These are phyloP conservation scores for Acridotheres tristis DNA, from an alignment of 2,797 vertebrate genomes.

Conservation along the genomic window DNA sequence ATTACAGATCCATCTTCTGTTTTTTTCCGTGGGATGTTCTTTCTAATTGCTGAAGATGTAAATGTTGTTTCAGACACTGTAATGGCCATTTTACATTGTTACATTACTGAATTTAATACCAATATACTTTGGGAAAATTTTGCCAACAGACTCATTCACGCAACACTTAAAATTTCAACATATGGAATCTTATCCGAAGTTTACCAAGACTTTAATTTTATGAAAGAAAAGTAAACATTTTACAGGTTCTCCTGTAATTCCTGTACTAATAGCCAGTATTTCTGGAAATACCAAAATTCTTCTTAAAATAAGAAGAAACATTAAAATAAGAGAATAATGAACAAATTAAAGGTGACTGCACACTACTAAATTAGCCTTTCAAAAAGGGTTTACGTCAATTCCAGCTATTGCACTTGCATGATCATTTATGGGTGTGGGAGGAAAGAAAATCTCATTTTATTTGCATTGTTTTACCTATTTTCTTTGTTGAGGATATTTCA, in stretches of 20 bases:
- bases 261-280: neutral
- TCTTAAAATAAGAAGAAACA: neutral
- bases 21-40: neutral
- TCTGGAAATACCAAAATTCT: neutral
- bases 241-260: neutral
- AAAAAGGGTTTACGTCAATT: neutral
- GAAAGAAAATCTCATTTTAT: conserved; percentile 25
- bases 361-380: neutral
- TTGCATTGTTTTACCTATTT: conserved; percentile 47
- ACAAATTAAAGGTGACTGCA: neutral
- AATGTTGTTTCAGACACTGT: neutral
- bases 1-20: neutral
- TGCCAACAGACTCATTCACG: neutral
- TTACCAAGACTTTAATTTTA: neutral
- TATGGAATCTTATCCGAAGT: neutral
- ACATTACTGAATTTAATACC: neutral
- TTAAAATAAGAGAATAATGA: conserved; percentile 1
- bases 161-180: neutral
- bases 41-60: neutral
- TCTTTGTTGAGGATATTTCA: conserved; percentile 49
- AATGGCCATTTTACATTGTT: neutral
- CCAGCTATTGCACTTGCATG: conserved; percentile 21
- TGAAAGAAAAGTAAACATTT: neutral
- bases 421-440: conserved; percentile 1
- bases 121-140: neutral